Percentiles rank a stretch among this genome's conserved stretches.
These are phyloP conservation scores for Graphium colonna DNA, from an alignment of 2,888 invertebrate species.

Conservation along the genomic window DNA sequence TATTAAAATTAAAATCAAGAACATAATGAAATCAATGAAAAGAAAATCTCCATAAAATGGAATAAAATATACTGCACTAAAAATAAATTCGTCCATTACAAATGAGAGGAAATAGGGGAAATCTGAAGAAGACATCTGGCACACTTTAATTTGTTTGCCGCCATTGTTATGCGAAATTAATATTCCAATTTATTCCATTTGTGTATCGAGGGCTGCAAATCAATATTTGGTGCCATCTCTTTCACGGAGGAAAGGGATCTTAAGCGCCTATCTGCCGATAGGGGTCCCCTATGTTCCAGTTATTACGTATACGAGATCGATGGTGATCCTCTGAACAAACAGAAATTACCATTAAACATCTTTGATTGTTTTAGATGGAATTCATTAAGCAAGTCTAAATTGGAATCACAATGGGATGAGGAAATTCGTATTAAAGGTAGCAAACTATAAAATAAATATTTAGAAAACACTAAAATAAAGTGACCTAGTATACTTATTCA, in stretches of 20 bases:
- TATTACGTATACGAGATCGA: slow-evolving; percentile 8
- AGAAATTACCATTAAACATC: too few relatives aligned
- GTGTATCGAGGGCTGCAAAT: slow-evolving; percentile 71
- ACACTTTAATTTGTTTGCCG: slow-evolving; percentile 75
- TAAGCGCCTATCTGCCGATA: slow-evolving; percentile 31
- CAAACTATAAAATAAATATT: too few relatives aligned
- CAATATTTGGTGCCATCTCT: slow-evolving; percentile 68
- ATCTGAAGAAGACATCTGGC: slow-evolving; percentile 73
- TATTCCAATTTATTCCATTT: slow-evolving; percentile 79
- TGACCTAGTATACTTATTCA: too few relatives aligned
- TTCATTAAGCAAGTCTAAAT: too few relatives aligned
- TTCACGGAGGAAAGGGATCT: slow-evolving; percentile 41
- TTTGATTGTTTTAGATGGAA: too few relatives aligned
- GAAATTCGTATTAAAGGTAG: too few relatives aligned
- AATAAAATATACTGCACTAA: slow-evolving; percentile 41
- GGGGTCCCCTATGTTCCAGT: slow-evolving; percentile 17
- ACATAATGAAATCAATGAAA: too few relatives aligned
- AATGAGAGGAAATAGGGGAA: slow-evolving; percentile 59
- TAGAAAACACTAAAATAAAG: too few relatives aligned
- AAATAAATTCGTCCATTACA: slow-evolving; percentile 59
- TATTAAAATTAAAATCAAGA: not conserved
- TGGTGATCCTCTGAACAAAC: too few relatives aligned
- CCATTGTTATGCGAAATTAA: slow-evolving; percentile 77
- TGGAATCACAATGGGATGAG: too few relatives aligned
- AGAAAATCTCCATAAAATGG: slow-evolving; percentile 8